These are phyloP conservation scores for Myotis brandtii DNA, from an alignment of 2,113 vertebrate genomes.

Conservation along the genomic window DNA sequence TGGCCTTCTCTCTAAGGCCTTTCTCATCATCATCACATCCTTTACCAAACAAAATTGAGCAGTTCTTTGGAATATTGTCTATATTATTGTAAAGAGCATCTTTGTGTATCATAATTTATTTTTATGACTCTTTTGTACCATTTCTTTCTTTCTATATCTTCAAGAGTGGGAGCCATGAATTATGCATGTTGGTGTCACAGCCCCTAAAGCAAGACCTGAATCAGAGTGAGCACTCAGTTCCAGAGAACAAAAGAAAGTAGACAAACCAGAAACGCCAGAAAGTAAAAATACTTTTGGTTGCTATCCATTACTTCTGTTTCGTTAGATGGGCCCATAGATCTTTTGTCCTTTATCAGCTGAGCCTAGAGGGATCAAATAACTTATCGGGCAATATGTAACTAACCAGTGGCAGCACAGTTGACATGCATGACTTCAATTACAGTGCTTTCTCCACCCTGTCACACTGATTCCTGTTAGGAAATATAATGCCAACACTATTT, in stretches of 20 bases:
- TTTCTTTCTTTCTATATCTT: background rate
- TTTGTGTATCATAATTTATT: background rate
- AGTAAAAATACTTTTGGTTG: background rate
- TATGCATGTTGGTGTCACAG: background rate
- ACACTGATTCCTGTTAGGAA: background rate
- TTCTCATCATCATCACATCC: background rate
- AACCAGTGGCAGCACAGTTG: background rate
- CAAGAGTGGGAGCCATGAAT: background rate
- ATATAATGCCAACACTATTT: background rate
- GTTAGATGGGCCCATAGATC: background rate
- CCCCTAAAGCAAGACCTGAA: background rate
- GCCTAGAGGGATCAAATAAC: background rate
- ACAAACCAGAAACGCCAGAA: constrained; percentile 21
- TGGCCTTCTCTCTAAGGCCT: background rate
- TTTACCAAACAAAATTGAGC: background rate
- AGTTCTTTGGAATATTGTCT: background rate
- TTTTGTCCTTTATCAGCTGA: background rate
- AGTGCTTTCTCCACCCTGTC: background rate
- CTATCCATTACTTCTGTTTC: background rate
- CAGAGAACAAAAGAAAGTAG: background rate
- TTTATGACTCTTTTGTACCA: background rate
- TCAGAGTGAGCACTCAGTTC: background rate
- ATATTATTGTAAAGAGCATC: background rate
- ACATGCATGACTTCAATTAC: background rate
- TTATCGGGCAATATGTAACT: background rate